Evolutionary conservation across 2,113 vertebrate species (phyloP), one percentile per base, ranked within the genome.

Genomic region (Alosa alosa): DNA sequence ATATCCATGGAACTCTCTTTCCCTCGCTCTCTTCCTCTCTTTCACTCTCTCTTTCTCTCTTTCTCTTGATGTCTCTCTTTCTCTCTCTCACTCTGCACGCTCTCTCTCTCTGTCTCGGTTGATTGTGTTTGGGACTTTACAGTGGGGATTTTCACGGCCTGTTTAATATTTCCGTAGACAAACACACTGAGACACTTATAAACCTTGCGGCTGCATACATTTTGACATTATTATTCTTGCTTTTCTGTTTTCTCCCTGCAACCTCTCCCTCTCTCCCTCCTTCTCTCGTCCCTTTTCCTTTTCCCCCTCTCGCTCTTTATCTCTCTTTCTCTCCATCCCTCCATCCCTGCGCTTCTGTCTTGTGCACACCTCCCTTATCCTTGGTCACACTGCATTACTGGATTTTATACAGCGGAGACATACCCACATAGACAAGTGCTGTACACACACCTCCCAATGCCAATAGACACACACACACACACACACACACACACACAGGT

Each of bases 341-440:
- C 72, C 39, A 4, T 78, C 72, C 72, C 10, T 0, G 31, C 5
- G 10, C 31, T 15, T 36, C 31, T 39, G 72, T 78, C 72, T 75
- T 78, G 72, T 78, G 72, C 13, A 78, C 31, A 39, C 72, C 72
- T 15, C 72, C 36, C 72, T 13, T 78, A 78, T 78, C 72, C 72
- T 78, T 78, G 39, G 72, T 78, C 72, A 78, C 72, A 78, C 72
- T 39, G 72, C 72, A 78, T 78, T 78, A 78, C 31, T 78, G 72
- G 25, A 39, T 78, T 39, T 78, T 39, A 39, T 13, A 78, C 36
- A 39, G 8, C 13, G 72, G 25, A 78, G 72, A 39, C 25, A 36
- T 72, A 36, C 64, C 7, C n/a, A 72, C 20, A 60, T 60, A 72
- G 22, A 25, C 6, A n/a, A 68, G 25, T 68, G 6, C n/a, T 68